phyloP scores from a whole-genome alignment of 2,797 vertebrate genomes.

The Acipenser ruthenus region DNA sequence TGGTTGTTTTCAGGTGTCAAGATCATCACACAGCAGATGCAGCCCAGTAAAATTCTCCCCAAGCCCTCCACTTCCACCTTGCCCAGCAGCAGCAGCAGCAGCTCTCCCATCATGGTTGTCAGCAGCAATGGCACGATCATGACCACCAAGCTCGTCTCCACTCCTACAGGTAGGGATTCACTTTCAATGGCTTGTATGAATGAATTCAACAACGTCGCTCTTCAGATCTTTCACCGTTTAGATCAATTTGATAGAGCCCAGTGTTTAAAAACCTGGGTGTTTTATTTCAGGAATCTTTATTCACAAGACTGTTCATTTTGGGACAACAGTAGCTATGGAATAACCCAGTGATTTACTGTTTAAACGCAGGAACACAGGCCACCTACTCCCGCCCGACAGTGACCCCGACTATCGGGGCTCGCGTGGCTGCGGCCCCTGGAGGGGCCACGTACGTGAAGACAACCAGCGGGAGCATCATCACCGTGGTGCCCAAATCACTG shows the following conservation, averaged over 20 bases:
- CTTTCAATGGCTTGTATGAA: neutral
- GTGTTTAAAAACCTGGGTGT: no score
- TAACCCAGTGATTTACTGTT: neutral
- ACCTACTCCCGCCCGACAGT: conserved; percentile 83
- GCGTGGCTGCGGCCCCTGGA: conserved; percentile 78
- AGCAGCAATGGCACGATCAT: conserved; percentile 97
- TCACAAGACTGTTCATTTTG: no score
- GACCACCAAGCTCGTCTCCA: conserved; percentile 93
- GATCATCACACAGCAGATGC: conserved; percentile 98
- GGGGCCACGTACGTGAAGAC: conserved; percentile 93
- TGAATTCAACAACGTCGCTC: no score
- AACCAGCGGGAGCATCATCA: conserved; percentile 97
- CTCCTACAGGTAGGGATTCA: conserved; percentile 76
- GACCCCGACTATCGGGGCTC: conserved; percentile 73
- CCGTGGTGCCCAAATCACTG: conserved; percentile 91
- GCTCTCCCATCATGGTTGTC: conserved; percentile 96
- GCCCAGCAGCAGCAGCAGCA: conserved; percentile 77
- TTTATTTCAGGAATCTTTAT: no score
- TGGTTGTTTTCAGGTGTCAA: conserved; percentile 75
- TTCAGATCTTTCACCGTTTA: no score
- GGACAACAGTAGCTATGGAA: neutral
- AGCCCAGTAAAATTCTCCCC: conserved; percentile 96
- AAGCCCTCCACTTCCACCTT: conserved; percentile 85
- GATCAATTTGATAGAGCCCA: no score
- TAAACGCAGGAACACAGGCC: conserved; percentile 71